Base-by-base conservation (phyloP, 2,797 vertebrate genomes). In the Betta splendens region DNA sequence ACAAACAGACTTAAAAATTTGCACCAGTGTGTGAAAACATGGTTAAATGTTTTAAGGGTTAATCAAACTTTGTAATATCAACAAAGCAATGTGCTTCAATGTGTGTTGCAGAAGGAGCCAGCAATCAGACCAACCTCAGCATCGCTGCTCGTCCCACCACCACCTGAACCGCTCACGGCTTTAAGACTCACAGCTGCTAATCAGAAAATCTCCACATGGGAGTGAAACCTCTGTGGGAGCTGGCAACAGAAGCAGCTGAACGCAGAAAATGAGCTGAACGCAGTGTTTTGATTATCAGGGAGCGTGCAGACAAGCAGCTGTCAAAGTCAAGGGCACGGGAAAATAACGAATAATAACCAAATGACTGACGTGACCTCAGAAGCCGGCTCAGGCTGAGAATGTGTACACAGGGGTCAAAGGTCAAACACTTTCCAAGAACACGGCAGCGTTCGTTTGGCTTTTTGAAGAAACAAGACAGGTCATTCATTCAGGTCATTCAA, bases 381-480 rank as follows among this genome's bases (percentile, higher is more conserved):
- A 37, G 51, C 39, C 33, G 10, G 18, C 7, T n/a, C 28, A 28
- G 22, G 36, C 18, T 36, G 26, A 46, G 5, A 33, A 2, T 10
- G 26, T 5, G 13, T n/a, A 15, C 1, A 0, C 16, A 35, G 26
- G 29, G 61, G 18, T 58, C 37, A 46, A 21, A 52, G 42, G 61
- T 69, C 53, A 21, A 8, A 11, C 2, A 43, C 60, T 50, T 31
- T 23, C 37, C 47, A 45, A 52, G 23, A n/a, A 22, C 33, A 28
- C 18, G n/a, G n/a, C n/a, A n/a, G n/a, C n/a, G n/a, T n/a, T n/a
- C n/a, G n/a, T n/a, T n/a, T n/a, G n/a, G n/a, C n/a, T n/a, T n/a
- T n/a, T n/a, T 55, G 17, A 5, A 7, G 20, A 23, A 23, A 17
- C 11, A 43, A 16, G 2, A 44, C 18, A 35, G 20, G n/a, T n/a